Base-by-base conservation (phyloP, 2,113 vertebrate species). In the Ictidomys tridecemlineatus region DNA sequence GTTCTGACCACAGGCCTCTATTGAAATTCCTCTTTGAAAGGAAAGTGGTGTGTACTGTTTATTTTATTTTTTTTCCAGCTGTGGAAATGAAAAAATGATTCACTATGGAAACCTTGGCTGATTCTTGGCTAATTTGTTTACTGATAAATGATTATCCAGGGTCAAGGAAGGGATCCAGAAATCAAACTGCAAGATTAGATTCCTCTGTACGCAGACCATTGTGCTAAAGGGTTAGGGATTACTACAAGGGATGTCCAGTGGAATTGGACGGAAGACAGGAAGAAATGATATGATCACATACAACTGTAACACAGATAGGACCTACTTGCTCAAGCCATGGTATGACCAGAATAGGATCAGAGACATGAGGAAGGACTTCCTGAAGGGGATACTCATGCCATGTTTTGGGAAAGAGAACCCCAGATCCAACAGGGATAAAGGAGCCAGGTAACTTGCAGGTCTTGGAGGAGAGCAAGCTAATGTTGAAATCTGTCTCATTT, bases 1-100 rank as follows among this genome's bases (percentile, higher is more conserved):
- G 0, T 70, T 53, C 32, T 26, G 88, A 89, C 42, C 42, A 13
- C 51, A 26, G 30, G 69, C 61, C 61, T 77, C 63, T 92, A 24
- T 20, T 79, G 89, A 94, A 91, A 95, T 91, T 94, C 30, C 48
- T 93, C 83, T 95, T 73, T 96, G 94, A 85, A 85, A 87, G 85
- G 74, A 20, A 78, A 89, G 58, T 8, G 12, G 6, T 20, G 1
- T 65, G 72, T 79, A 32, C 51, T 84, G 17, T 92, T 95, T 93
- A 45, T 45, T 45, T 45, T 45, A 45, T 45, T 45, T 45, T 45
- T 45, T 95, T 97, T 92, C 90, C 70, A 93, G 85, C 83, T 76
- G 39, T 80, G 83, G 91, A 96, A 96, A 97, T 67, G 91, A 8
- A 45, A 69, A 96, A 83, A 93, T 74, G 82, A 85, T 82, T 97